phyloP scores from a whole-genome alignment of 1,140 invertebrate species.

The Melanaphis sacchari region DNA sequence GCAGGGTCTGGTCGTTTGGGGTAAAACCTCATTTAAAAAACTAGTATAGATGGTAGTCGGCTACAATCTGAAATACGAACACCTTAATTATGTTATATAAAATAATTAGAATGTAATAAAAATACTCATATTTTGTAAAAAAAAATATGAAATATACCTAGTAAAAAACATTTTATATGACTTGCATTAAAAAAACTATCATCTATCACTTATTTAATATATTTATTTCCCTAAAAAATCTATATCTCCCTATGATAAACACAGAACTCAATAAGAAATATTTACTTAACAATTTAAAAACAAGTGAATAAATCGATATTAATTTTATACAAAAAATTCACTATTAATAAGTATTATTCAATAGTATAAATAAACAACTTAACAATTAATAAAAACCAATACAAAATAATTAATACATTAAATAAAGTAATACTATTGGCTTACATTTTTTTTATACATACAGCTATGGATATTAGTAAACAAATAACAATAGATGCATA shows the following conservation, averaged over 20 bases:
- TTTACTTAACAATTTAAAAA: neutral
- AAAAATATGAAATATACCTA: neutral
- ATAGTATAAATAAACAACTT: too few relatives aligned
- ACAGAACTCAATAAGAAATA: neutral
- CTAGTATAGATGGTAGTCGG: neutral
- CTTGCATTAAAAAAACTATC: neutral
- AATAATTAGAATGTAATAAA: constrained; percentile 8
- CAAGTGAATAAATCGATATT: neutral
- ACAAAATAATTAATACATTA: too few relatives aligned
- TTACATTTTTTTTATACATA: too few relatives aligned
- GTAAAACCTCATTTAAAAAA: constrained; percentile 14
- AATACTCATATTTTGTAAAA: neutral
- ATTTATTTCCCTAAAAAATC: neutral
- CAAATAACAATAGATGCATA: too few relatives aligned
- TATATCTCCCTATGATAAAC: neutral
- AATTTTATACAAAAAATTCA: neutral
- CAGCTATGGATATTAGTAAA: too few relatives aligned
- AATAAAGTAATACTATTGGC: neutral
- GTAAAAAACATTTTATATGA: neutral
- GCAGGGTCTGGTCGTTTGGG: neutral
- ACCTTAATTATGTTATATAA: neutral
- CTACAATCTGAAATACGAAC: neutral
- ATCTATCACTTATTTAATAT: neutral
- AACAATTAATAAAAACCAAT: too few relatives aligned
- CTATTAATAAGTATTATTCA: neutral